A percentile compares a stretch with the other conserved stretches of the same genome.
Conservation (phyloP, 2,888 invertebrate species). For the Zaprionus lineosus region DNA sequence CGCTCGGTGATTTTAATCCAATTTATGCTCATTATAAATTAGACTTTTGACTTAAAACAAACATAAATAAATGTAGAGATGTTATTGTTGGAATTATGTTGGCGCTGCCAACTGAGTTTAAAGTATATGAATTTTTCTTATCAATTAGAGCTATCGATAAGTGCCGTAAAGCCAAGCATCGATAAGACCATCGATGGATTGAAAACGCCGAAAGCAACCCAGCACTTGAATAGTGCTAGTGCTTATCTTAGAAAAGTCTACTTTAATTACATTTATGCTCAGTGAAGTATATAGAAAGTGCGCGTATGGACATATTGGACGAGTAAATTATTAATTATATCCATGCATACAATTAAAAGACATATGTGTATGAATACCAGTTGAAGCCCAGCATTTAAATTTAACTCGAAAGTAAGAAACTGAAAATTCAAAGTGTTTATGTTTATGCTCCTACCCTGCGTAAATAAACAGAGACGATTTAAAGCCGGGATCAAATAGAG, state of each 20-base stretch:
- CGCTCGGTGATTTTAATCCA: constrained; percentile 65
- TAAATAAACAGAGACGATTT: constrained; percentile 48
- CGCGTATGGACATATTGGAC: constrained; percentile 33
- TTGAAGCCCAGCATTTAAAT: constrained; percentile 27
- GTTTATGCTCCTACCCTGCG: constrained; percentile 30
- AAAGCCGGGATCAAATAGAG: too few relatives aligned
- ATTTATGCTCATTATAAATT: constrained; percentile 55
- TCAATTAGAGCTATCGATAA: constrained; percentile 14
- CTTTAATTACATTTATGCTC: constrained; percentile 47
- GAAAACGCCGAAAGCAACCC: constrained; percentile 8
- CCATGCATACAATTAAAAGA: constrained; percentile 21
- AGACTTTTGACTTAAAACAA: neutral
- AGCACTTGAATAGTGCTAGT: constrained; percentile 23
- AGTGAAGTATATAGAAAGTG: constrained; percentile 51
- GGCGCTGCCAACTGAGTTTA: neutral
- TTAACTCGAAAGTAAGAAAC: constrained; percentile 44
- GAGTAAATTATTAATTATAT: constrained; percentile 18
- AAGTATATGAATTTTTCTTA: neutral
- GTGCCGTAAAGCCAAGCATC: constrained; percentile 18
- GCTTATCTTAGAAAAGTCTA: constrained; percentile 35
- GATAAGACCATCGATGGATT: constrained; percentile 18
- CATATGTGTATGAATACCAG: constrained; percentile 36
- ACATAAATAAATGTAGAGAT: constrained; percentile 5
- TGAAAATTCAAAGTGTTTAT: constrained; percentile 30
- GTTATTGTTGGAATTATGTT: neutral